phyloP scores from a whole-genome alignment of 2,797 vertebrate genomes.

The Trachurus trachurus region DNA sequence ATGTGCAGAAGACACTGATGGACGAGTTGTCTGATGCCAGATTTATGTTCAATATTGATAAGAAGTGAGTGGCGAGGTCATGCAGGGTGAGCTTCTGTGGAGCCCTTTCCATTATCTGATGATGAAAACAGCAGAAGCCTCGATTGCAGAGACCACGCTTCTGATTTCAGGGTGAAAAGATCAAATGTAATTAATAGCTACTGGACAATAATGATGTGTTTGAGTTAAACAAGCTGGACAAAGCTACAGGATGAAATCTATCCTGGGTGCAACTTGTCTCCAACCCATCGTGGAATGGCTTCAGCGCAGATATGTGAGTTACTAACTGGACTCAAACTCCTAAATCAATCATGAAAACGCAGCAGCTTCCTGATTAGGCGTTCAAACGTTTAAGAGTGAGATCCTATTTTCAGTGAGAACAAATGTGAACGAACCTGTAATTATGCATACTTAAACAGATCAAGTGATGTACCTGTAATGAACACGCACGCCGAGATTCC shows the following conservation, averaged over 20 bases:
- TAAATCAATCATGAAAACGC: background rate
- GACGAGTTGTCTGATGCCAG: background rate
- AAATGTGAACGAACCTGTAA: conserved; percentile 45
- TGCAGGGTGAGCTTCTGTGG: no score
- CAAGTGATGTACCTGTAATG: conserved; percentile 42
- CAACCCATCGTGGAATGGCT: background rate
- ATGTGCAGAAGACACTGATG: no score
- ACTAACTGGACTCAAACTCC: background rate
- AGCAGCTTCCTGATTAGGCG: background rate
- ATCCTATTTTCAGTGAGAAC: conserved; percentile 37
- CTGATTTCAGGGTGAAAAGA: background rate
- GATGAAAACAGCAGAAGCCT: background rate
- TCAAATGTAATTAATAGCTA: background rate
- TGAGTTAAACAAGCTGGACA: background rate
- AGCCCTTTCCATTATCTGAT: background rate
- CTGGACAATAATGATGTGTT: background rate
- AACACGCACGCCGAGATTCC: conserved; percentile 41
- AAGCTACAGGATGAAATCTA: no score
- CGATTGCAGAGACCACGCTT: background rate
- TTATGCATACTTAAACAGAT: conserved; percentile 42
- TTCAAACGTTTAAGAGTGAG: background rate
- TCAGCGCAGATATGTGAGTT: background rate
- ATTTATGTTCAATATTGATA: background rate
- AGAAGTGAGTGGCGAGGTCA: no score
- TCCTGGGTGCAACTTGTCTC: no score